Evolutionary conservation across 2,113 vertebrate genomes (phyloP).

Genomic region (Poecilia latipinna): DNA sequence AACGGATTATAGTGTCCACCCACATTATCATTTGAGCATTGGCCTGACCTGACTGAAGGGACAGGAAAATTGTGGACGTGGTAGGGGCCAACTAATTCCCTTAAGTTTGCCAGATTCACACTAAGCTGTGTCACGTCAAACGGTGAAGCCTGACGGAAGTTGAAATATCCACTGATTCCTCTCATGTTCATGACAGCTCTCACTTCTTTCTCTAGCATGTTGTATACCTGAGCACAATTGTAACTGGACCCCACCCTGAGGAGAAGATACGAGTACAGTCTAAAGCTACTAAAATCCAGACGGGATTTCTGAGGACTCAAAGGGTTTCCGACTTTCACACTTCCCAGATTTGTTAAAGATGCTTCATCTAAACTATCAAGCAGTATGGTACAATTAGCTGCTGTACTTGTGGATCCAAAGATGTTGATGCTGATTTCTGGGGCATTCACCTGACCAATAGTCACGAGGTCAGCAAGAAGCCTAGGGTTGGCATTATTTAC

Average conservation of each 20-base stretch:
- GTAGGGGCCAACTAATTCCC: constrained; percentile 58
- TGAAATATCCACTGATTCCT: constrained; percentile 75
- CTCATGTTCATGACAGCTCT: constrained; percentile 76
- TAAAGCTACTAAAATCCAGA: constrained; percentile 45
- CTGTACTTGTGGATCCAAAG: constrained; percentile 49
- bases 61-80: constrained; percentile 81
- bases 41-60: constrained; percentile 57
- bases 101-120: constrained; percentile 75
- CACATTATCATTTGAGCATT: constrained; percentile 77
- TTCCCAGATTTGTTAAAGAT: constrained; percentile 58
- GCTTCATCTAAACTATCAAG: constrained; percentile 41
- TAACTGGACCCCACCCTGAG: constrained; percentile 45
- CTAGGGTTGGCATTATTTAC: constrained; percentile 12
- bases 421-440: constrained; percentile 42
- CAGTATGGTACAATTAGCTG: constrained; percentile 55
- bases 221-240: constrained; percentile 71
- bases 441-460: constrained; percentile 50
- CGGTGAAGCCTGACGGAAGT: constrained; percentile 78
- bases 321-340: constrained; percentile 68
- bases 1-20: constrained; percentile 85
- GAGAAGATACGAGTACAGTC: constrained; percentile 59
- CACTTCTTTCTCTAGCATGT: constrained; percentile 69
- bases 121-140: constrained; percentile 78
- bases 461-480: constrained; percentile 72
- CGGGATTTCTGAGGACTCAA: constrained; percentile 65